Conservation (phyloP, 2,113 vertebrate species). For the Petroica traversi region DNA sequence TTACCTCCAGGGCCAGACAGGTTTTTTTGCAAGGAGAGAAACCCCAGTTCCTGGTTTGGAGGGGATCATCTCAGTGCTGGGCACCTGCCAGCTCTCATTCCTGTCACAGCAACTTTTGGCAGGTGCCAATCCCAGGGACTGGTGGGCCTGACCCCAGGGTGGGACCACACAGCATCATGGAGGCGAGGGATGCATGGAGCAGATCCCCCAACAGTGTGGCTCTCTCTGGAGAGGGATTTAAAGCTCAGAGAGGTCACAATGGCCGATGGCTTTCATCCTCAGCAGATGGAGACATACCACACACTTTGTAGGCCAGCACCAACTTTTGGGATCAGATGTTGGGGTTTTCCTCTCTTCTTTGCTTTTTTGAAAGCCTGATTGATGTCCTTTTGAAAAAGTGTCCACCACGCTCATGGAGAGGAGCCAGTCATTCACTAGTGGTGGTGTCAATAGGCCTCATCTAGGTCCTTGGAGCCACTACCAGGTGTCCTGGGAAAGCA, state of each 20-base stretch:
- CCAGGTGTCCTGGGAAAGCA: neutral
- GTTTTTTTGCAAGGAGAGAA: neutral
- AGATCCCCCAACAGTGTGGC: neutral
- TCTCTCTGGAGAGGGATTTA: neutral
- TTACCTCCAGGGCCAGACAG: neutral
- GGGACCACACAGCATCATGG: fast-evolving
- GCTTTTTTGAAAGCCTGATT: neutral
- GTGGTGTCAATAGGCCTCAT: neutral
- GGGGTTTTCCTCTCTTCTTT: neutral
- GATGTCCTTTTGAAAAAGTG: fast-evolving
- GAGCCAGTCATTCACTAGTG: fast-evolving
- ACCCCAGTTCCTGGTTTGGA: neutral
- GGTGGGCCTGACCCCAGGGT: neutral
- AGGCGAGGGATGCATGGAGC: neutral
- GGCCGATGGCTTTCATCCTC: neutral
- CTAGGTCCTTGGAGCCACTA: neutral
- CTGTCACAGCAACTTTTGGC: fast-evolving
- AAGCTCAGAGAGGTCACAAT: neutral
- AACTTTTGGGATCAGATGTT: neutral
- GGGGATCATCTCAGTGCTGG: neutral
- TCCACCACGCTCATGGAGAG: neutral
- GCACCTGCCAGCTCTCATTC: fast-evolving
- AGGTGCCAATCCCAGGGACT: neutral
- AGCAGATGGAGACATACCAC: slow-evolving; percentile 45
- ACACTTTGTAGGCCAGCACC: neutral